A percentile compares a stretch with the other conserved stretches of the same genome.
Evolutionary conservation across 2,888 invertebrate species (phyloP).

Genomic region (Clistopyga incitator): DNA sequence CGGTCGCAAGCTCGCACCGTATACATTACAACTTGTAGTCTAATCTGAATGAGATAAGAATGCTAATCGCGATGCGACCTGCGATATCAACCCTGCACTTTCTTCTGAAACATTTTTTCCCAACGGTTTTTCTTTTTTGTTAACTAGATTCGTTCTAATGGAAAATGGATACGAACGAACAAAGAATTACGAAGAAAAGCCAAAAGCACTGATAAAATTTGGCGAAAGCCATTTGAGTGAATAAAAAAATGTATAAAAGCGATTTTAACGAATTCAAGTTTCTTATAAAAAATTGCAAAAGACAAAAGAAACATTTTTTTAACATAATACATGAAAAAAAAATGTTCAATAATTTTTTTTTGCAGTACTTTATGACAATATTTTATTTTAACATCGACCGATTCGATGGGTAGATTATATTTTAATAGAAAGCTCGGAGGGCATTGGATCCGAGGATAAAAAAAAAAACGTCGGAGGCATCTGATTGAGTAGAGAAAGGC

Average conservation of each 20-base stretch:
- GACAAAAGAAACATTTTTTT: no score
- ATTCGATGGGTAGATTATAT: background rate
- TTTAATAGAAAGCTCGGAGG: conserved; percentile 26
- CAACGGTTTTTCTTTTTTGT: background rate
- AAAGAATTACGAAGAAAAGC: no score
- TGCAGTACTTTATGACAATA: background rate
- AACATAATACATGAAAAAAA: no score
- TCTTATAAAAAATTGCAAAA: no score
- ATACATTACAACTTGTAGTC: conserved; percentile 59
- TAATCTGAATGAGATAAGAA: conserved; percentile 59
- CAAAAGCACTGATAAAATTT: background rate
- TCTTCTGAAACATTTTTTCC: background rate
- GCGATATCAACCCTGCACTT: background rate
- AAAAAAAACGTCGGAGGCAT: conserved; percentile 39
- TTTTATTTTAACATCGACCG: background rate
- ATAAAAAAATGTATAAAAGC: background rate
- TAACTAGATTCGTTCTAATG: background rate
- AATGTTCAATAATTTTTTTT: no score
- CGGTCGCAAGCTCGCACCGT: conserved; percentile 47
- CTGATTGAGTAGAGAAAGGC: conserved; percentile 39
- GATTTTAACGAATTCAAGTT: no score
- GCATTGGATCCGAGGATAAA: conserved; percentile 31
- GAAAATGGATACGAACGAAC: background rate
- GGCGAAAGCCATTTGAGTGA: background rate
- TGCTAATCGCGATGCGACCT: conserved; percentile 39